A percentile compares a stretch with the other conserved stretches of the same genome.
Conservation (phyloP, 2,888 invertebrate genomes). For the Dorcus parallelipipedus region DNA sequence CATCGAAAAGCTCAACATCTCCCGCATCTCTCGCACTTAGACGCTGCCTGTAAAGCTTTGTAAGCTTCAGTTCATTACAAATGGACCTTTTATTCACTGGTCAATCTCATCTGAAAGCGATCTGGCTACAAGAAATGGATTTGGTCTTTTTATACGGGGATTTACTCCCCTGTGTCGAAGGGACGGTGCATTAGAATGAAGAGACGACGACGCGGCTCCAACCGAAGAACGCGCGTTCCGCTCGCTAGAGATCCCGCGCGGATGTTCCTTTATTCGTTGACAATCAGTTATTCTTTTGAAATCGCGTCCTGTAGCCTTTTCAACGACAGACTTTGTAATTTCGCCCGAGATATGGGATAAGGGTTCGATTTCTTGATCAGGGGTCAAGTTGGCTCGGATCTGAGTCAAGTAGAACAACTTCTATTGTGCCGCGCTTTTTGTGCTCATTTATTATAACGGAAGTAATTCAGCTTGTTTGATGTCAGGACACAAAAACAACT, state of each 20-base stretch:
- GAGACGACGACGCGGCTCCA: slow-evolving; percentile 8
- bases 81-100: slow-evolving; percentile 49
- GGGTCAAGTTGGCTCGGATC: slow-evolving; percentile 38
- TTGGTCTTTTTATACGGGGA: slow-evolving; percentile 38
- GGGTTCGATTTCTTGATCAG: slow-evolving; percentile 40
- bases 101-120: slow-evolving; percentile 49
- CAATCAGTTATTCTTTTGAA: slow-evolving; percentile 48
- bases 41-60: slow-evolving; percentile 31
- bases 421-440: slow-evolving; percentile 11
- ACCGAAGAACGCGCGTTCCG: slow-evolving; percentile 21
- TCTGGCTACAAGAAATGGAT: slow-evolving; percentile 46
- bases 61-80: slow-evolving; percentile 48
- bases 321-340: slow-evolving; percentile 45
- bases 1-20: slow-evolving; percentile 19
- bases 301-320: slow-evolving; percentile 45
- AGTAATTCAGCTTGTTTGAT: slow-evolving; percentile 6
- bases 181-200: slow-evolving; percentile 30
- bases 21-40: slow-evolving; percentile 28
- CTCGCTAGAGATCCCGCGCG: slow-evolving; percentile 30
- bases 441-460: slow-evolving; percentile 13
- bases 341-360: slow-evolving; percentile 41
- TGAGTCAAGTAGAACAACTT: slow-evolving; percentile 30
- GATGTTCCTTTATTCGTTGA: slow-evolving; percentile 40
- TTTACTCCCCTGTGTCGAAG: slow-evolving; percentile 32
- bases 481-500: no score